Conservation (phyloP, 2,888 invertebrate genomes). For the Coenonympha glycerion region DNA sequence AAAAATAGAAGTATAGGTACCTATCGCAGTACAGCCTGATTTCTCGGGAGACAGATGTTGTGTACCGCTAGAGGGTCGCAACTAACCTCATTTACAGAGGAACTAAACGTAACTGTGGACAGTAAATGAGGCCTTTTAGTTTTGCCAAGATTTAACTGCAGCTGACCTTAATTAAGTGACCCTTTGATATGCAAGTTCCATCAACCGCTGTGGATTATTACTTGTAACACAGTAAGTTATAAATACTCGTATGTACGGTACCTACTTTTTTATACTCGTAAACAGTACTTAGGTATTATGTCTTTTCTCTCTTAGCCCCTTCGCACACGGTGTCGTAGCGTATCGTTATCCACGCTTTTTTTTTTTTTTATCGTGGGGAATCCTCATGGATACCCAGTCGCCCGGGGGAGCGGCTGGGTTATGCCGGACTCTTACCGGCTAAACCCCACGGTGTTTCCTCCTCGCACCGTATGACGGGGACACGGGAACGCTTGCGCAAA, state of each 20-base stretch:
- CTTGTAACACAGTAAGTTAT: neutral
- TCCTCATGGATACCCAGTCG: no score
- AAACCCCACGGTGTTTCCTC: no score
- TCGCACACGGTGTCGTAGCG: no score
- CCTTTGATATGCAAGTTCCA: slow-evolving; percentile 33
- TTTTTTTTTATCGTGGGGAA: no score
- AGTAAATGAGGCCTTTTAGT: slow-evolving; percentile 37
- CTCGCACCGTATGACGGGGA: no score
- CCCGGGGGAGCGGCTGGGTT: no score
- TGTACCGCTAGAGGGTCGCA: slow-evolving; percentile 3
- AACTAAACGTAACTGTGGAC: slow-evolving; percentile 33
- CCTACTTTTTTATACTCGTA: neutral
- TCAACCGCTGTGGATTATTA: slow-evolving; percentile 5
- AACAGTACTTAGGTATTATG: no score
- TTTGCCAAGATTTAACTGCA: slow-evolving; percentile 46
- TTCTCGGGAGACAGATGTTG: slow-evolving; percentile 8
- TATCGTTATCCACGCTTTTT: no score
- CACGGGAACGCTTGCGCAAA: no score
- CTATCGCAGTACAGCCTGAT: neutral
- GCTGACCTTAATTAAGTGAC: slow-evolving; percentile 46
- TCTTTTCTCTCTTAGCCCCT: no score
- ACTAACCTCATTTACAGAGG: slow-evolving; percentile 30
- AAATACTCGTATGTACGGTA: neutral
- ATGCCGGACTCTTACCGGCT: no score
- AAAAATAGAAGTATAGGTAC: no score